Conservation (phyloP, 2,888 invertebrate species). For the Pyrrhia umbra region DNA sequence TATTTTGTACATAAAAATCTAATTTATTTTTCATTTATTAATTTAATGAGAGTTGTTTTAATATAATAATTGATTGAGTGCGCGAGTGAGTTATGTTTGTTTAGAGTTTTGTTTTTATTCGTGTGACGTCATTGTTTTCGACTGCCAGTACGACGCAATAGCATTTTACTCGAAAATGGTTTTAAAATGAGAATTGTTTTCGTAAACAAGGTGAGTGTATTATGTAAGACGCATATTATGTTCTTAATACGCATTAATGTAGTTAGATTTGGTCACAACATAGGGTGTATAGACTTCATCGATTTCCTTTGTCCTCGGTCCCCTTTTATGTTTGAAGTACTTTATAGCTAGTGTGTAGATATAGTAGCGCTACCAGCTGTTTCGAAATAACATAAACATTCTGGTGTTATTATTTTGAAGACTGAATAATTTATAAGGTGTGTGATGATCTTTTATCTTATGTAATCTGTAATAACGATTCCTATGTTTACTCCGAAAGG, state of each 20-base stretch:
- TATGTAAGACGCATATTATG: conserved; percentile 65
- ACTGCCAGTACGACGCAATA: conserved; percentile 92
- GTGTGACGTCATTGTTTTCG: conserved; percentile 91
- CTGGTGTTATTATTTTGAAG: conserved; percentile 47
- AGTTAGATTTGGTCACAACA: conserved; percentile 52
- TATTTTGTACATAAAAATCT: conserved; percentile 84
- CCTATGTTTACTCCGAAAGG: background rate
- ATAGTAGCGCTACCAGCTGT: conserved; percentile 76
- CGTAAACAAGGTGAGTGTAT: conserved; percentile 80
- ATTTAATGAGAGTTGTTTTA: conserved; percentile 72
- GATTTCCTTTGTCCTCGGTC: conserved; percentile 89
- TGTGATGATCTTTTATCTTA: conserved; percentile 69
- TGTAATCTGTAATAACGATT: conserved; percentile 64
- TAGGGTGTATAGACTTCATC: conserved; percentile 74
- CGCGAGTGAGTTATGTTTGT: conserved; percentile 77
- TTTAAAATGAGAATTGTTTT: conserved; percentile 86
- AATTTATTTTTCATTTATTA: conserved; percentile 81
- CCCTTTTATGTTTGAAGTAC: conserved; percentile 63
- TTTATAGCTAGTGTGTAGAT: conserved; percentile 51
- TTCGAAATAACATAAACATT: conserved; percentile 71
- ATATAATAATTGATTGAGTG: conserved; percentile 69
- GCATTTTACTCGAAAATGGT: conserved; percentile 87
- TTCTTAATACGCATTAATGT: conserved; percentile 44
- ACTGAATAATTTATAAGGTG: conserved; percentile 62
- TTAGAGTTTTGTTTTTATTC: conserved; percentile 78